A percentile compares a stretch with the other conserved stretches of the same genome.
Conservation (phyloP, 2,113 vertebrate species). For the Pelobates fuscus region DNA sequence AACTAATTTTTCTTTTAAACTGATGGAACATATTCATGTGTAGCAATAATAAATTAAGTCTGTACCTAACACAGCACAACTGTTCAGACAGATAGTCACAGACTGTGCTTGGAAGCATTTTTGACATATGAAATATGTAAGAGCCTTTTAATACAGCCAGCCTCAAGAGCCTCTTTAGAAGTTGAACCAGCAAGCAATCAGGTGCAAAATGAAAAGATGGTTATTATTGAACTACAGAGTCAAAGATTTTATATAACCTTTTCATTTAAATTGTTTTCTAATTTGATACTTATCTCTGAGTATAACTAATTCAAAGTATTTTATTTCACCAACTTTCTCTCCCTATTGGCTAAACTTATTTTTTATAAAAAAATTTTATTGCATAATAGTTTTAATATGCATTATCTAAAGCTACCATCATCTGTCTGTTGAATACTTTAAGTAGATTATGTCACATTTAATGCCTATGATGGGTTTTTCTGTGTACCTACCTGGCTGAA, state of each 20-base stretch:
- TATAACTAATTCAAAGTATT: neutral
- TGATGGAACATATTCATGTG: slow-evolving; percentile 29
- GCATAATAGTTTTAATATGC: too few species aligned
- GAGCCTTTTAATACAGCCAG: slow-evolving; percentile 28
- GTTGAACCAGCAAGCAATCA: slow-evolving; percentile 32
- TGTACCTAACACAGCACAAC: slow-evolving; percentile 15
- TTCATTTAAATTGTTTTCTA: slow-evolving; percentile 25
- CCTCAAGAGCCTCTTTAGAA: slow-evolving; percentile 36
- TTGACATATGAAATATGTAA: slow-evolving; percentile 43
- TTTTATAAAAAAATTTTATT: too few species aligned
- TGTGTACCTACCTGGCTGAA: too few species aligned
- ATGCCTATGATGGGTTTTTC: too few species aligned
- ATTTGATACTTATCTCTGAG: neutral
- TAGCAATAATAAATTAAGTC: slow-evolving; percentile 22
- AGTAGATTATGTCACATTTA: too few species aligned
- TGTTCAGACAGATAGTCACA: slow-evolving; percentile 36
- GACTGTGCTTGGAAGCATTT: slow-evolving; percentile 24
- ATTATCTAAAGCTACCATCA: too few species aligned
- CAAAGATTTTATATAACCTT: slow-evolving; percentile 22
- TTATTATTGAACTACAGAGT: slow-evolving; percentile 31
- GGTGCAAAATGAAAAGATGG: slow-evolving; percentile 18
- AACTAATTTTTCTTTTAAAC: slow-evolving; percentile 18
- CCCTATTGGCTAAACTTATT: neutral
- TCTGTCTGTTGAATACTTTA: too few species aligned
- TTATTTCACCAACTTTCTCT: neutral